Conservation (phyloP, 2,888 invertebrate species). For the Asteroscopus sphinx region DNA sequence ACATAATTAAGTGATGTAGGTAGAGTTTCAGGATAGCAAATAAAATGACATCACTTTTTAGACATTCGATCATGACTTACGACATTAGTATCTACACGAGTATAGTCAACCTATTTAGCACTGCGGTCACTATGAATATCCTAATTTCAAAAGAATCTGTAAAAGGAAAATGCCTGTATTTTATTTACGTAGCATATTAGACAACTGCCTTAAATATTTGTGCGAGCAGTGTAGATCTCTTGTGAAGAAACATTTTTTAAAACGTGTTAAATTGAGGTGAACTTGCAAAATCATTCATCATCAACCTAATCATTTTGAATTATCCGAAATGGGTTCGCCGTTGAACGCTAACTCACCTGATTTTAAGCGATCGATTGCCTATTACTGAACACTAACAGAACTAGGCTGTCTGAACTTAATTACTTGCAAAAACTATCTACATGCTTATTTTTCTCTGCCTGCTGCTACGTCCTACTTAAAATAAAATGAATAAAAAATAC, state of each 20-base stretch:
- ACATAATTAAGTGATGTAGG: constrained; percentile 2
- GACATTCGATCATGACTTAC: constrained; percentile 11
- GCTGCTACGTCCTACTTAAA: background rate
- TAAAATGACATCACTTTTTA: constrained; percentile 27
- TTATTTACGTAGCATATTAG: constrained; percentile 7
- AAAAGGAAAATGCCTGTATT: constrained; percentile 8
- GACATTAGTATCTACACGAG: constrained; percentile 6
- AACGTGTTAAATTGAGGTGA: background rate
- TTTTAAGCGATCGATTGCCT: no score
- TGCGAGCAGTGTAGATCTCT: background rate
- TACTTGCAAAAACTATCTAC: no score
- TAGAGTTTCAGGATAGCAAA: constrained; percentile 5
- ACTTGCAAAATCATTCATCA: no score
- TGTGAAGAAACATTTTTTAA: background rate
- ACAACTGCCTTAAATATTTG: background rate
- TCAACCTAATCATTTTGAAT: no score
- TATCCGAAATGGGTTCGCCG: no score
- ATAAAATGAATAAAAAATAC: no score
- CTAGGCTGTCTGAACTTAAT: no score
- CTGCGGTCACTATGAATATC: constrained; percentile 12
- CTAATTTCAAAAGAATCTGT: constrained; percentile 5
- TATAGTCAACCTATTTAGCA: constrained; percentile 19
- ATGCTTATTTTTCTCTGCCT: background rate
- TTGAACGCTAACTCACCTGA: no score
- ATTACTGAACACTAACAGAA: no score